Evolutionary conservation across 2,113 vertebrate genomes (phyloP), one percentile per base, ranked within the genome.

Genomic region (Corythoichthys haematopterus): DNA sequence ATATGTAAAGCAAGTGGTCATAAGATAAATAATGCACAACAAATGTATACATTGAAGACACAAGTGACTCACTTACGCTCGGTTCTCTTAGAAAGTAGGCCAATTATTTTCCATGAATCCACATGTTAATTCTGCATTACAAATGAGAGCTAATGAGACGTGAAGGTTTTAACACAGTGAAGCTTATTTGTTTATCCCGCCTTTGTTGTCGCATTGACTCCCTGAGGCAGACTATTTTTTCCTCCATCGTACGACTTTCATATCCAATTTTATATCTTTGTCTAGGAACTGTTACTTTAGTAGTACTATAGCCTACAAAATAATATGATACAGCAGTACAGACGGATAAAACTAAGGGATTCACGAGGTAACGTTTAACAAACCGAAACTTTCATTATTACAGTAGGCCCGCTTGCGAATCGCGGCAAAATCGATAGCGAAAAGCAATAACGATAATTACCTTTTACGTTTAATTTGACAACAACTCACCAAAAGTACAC

Each of bases 401-500:
- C 13, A 57, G 33, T 4, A 36, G 33, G 33, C 33, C 33, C 13
- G 52, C 16, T 11, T 6, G 8, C 5, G 2, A 33, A 33, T 13
- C 12, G 2, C 10, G 53, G 11, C 5, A 36, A 37, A 57, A 57
- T 15, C 20, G 20, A 36, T 15, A 57, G 2, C 33, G 33, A 36
- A 57, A 53, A 56, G 33, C 33, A 4, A 57, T 35, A 33, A 36
- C 12, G 10, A 36, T 1, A 4, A 13, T 60, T 1, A 20, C 1
- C 4, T 4, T 8, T 37, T 6, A 5, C 1, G 2, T 35, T 12
- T 33, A 12, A 35, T 13, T 57, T 35, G 35, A 35, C 43, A 38
- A 46, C 2, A 14, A 83, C 88, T 87, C 66, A 89, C 88, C 88
- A 51, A 86, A 88, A 16, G 20, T 28, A 50, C 83, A 89, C 88